A percentile compares a stretch with the other conserved stretches of the same genome.
Evolutionary conservation across 2,888 invertebrate species (phyloP).

Genomic region (Lingula anatina): DNA sequence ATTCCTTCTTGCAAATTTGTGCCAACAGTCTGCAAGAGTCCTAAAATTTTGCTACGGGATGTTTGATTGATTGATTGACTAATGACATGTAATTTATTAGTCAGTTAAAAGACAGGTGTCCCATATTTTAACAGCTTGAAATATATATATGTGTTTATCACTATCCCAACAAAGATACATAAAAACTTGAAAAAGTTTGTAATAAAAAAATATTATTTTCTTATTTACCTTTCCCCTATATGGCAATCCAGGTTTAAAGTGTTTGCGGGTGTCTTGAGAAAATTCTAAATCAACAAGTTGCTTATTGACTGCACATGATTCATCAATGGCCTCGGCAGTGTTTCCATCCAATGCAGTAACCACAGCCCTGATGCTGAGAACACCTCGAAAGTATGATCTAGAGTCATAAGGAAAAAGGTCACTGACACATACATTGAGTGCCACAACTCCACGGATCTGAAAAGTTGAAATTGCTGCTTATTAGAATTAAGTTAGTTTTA

Average conservation of each 20-base stretch:
- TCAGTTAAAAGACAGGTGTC: no score
- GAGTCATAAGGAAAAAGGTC: conserved; percentile 7
- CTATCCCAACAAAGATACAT: conserved; percentile 2
- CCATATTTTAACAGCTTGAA: no score
- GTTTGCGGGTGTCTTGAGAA: conserved; percentile 57
- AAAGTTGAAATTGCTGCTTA: not conserved
- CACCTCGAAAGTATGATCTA: conserved; percentile 13
- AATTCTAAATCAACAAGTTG: conserved; percentile 57
- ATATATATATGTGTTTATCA: no score
- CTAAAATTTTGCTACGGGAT: no score
- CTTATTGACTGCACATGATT: conserved; percentile 11
- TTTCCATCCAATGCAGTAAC: conserved; percentile 10
- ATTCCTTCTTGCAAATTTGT: no score
- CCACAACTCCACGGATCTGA: conserved; percentile 9
- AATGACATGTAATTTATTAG: no score
- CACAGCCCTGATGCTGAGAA: conserved; percentile 10
- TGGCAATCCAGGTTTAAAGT: conserved; percentile 65
- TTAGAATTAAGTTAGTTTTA: not conserved
- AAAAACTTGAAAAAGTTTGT: not conserved
- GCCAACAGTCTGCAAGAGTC: no score
- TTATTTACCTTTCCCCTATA: conserved; percentile 61
- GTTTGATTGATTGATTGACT: no score
- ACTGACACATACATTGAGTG: conserved; percentile 9
- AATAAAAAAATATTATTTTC: not conserved
- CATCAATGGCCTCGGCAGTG: conserved; percentile 7